Conservation (phyloP, 1,140 invertebrate species). For the Diorhabda elongata region DNA sequence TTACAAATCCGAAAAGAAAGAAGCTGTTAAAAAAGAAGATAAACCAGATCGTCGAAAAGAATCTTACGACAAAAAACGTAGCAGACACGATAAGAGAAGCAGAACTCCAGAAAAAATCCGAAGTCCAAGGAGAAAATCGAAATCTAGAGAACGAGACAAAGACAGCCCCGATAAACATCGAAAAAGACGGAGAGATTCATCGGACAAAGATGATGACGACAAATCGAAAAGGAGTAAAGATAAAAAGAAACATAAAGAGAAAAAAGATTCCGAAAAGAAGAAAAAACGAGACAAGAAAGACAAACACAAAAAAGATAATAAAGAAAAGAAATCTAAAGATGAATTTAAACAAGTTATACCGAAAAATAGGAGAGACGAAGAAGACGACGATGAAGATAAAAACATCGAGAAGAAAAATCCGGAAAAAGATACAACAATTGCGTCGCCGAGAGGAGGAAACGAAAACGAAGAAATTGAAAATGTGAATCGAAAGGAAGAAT, state of each 20-base stretch:
- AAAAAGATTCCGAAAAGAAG: constrained; percentile 53
- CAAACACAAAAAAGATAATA: constrained; percentile 50
- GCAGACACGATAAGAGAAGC: constrained; percentile 20
- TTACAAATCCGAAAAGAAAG: constrained; percentile 22
- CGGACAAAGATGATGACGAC: constrained; percentile 46
- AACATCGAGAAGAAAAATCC: constrained; percentile 50
- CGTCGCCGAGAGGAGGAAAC: constrained; percentile 36
- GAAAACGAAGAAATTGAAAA: constrained; percentile 40
- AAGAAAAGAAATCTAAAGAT: constrained; percentile 50
- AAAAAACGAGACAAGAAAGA: constrained; percentile 51
- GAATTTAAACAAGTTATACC: constrained; percentile 52
- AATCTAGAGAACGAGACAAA: constrained; percentile 41
- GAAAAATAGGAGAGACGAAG: constrained; percentile 43
- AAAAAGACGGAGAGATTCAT: constrained; percentile 25
- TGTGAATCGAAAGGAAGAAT: constrained; percentile 40
- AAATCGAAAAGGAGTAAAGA: constrained; percentile 53
- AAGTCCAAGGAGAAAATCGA: constrained; percentile 29
- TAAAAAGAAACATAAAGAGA: constrained; percentile 55
- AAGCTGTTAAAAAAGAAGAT: constrained; percentile 19
- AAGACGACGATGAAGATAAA: constrained; percentile 47
- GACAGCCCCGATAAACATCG: constrained; percentile 40
- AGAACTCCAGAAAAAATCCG: constrained; percentile 29
- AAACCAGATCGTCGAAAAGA: constrained; percentile 24
- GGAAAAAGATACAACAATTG: constrained; percentile 49
- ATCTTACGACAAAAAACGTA: constrained; percentile 18